phyloP scores from a whole-genome alignment of 1,140 invertebrate species.

The Drosophila novamexicana region DNA sequence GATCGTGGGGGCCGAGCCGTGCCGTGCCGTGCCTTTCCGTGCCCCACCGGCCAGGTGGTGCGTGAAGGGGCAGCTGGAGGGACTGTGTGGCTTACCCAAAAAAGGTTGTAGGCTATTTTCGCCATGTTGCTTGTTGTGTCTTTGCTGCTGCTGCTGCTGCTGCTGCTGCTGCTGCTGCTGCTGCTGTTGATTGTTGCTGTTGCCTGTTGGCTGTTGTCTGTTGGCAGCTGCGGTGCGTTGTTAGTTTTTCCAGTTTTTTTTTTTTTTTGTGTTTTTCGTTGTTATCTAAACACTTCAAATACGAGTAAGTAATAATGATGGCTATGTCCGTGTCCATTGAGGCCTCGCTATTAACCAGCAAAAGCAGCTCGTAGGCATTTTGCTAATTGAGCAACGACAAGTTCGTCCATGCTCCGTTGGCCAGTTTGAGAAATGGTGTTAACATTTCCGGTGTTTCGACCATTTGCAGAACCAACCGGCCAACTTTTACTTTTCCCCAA shows the following conservation, averaged over 20 bases:
- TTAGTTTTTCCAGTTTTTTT: conserved; percentile 56
- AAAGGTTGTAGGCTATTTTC: conserved; percentile 59
- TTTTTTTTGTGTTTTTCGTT: conserved; percentile 22
- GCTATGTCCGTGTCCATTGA: conserved; percentile 52
- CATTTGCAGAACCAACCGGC: conserved; percentile 70
- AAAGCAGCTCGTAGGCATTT: conserved; percentile 64
- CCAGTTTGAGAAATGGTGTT: conserved; percentile 72
- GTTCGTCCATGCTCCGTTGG: conserved; percentile 51
- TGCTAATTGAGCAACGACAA: conserved; percentile 75
- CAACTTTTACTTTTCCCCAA: conserved; percentile 72
- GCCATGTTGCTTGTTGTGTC: conserved; percentile 1
- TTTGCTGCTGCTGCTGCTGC: too few species aligned
- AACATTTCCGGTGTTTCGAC: conserved; percentile 72
- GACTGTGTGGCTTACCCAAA: conserved; percentile 8
- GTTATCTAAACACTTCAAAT: conserved; percentile 49
- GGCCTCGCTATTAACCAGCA: conserved; percentile 45
- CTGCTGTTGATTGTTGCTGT: conserved; percentile 14
- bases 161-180: not conserved
- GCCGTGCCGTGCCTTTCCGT: too few species aligned
- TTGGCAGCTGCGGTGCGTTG: conserved; percentile 21
- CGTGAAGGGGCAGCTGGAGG: conserved; percentile 3
- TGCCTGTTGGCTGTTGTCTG: not conserved
- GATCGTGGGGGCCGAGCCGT: conserved; percentile 5
- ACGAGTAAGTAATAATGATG: conserved; percentile 60
- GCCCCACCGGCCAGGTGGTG: not conserved